Percentiles rank a stretch among this genome's conserved stretches.
Conservation (phyloP, 2,797 vertebrate species). For the Danionella dracula region DNA sequence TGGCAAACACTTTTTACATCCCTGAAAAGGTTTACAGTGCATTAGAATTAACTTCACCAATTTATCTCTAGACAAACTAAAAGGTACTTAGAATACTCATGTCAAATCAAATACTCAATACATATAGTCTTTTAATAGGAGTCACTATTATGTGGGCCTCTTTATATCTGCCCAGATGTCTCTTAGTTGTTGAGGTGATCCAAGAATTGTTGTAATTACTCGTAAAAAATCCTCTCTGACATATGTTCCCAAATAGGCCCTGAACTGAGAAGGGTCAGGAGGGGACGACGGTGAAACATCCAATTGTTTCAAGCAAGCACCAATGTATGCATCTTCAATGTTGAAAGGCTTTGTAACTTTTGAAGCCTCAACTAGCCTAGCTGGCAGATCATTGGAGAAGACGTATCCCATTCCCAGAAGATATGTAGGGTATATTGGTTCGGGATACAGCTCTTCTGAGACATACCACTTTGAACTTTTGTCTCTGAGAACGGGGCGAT, state of each 20-base stretch:
- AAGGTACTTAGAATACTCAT: no score
- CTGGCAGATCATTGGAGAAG: slow-evolving; percentile 67
- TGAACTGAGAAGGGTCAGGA: slow-evolving; percentile 51
- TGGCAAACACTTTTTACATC: no score
- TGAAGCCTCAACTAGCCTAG: slow-evolving; percentile 48
- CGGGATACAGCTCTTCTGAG: slow-evolving; percentile 55
- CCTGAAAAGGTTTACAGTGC: no score
- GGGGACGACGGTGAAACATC: slow-evolving; percentile 19
- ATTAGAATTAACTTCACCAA: no score
- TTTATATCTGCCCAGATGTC: slow-evolving; percentile 61
- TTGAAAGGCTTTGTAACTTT: slow-evolving; percentile 58
- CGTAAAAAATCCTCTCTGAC: slow-evolving; percentile 53
- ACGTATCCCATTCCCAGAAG: slow-evolving; percentile 70
- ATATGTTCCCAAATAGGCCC: slow-evolving; percentile 37
- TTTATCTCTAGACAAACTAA: no score
- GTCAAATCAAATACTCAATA: neutral
- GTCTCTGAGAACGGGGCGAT: slow-evolving; percentile 44
- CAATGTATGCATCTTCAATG: slow-evolving; percentile 77
- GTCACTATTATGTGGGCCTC: neutral
- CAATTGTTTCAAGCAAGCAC: slow-evolving; percentile 62
- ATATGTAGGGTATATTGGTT: slow-evolving; percentile 60
- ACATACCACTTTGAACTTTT: slow-evolving; percentile 65
- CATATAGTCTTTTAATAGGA: no score
- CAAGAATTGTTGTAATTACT: slow-evolving; percentile 64
- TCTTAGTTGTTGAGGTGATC: slow-evolving; percentile 50